Conservation (phyloP, 2,797 vertebrate genomes). For the Melanotaenia trifasciata region DNA sequence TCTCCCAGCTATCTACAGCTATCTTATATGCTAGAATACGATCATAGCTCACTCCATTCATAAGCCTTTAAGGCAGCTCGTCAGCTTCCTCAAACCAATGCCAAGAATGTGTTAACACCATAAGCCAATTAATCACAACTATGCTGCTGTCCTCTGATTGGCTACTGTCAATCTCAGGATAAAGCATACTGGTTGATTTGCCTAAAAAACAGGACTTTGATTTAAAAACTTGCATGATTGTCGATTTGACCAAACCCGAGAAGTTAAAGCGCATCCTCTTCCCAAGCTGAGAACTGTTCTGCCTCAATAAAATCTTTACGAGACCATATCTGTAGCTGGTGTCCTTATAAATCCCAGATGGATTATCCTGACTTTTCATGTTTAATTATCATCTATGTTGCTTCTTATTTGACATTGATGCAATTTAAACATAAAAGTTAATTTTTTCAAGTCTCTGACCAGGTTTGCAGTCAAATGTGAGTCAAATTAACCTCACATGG, state of each 20-base stretch:
- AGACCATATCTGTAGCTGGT: neutral
- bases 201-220: neutral
- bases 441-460: neutral
- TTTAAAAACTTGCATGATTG: neutral
- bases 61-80: slow-evolving; percentile 55
- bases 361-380: neutral
- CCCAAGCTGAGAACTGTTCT: too few relatives aligned
- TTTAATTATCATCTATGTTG: neutral
- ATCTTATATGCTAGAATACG: slow-evolving; percentile 28
- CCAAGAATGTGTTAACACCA: slow-evolving; percentile 35
- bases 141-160: neutral
- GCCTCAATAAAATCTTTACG: neutral
- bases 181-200: neutral
- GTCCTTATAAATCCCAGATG: neutral
- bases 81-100: slow-evolving; percentile 33
- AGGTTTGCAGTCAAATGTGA: neutral
- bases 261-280: too few relatives aligned
- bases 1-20: slow-evolving; percentile 2
- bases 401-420: neutral
- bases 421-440: neutral
- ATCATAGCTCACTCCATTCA: slow-evolving; percentile 29
- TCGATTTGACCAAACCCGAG: neutral
- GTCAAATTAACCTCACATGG: slow-evolving; percentile 4
- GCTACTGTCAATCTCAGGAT: neutral
- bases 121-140: slow-evolving; percentile 60